These are phyloP conservation scores for Thymelicus lineola DNA, from an alignment of 2,888 invertebrate genomes.

Conservation along the genomic window DNA sequence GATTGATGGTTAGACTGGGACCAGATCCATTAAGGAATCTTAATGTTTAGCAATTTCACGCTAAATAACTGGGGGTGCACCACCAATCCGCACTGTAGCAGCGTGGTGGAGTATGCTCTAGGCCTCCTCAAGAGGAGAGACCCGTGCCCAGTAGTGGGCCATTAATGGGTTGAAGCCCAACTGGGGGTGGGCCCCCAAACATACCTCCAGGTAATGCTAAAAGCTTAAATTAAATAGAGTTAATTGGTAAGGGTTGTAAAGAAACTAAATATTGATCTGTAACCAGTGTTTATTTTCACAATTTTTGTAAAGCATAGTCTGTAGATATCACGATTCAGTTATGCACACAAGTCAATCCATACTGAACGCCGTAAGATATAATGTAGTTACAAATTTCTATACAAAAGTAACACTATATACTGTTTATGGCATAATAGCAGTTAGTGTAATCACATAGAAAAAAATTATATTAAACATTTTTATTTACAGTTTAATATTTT, in stretches of 20 bases:
- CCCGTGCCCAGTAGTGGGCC: no score
- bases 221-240: not conserved
- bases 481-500: slow-evolving; percentile 79
- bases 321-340: slow-evolving; percentile 84
- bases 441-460: slow-evolving; percentile 82
- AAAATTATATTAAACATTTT: slow-evolving; percentile 79
- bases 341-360: slow-evolving; percentile 83
- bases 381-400: slow-evolving; percentile 71
- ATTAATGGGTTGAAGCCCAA: no score
- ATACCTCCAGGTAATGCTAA: no score
- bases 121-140: no score
- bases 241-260: slow-evolving; percentile 32
- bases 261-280: slow-evolving; percentile 54
- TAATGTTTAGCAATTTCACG: no score
- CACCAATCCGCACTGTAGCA: no score
- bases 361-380: slow-evolving; percentile 73
- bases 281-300: slow-evolving; percentile 82
- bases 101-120: no score
- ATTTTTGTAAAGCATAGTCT: slow-evolving; percentile 84
- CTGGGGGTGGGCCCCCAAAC: no score
- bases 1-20: no score
- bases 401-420: slow-evolving; percentile 73
- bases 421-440: slow-evolving; percentile 76
- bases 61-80: no score
- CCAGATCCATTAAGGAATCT: no score